Evolutionary conservation across 2,888 invertebrate genomes (phyloP), one percentile per base, ranked within the genome.

Genomic region (Eutolmus rufibarbis): DNA sequence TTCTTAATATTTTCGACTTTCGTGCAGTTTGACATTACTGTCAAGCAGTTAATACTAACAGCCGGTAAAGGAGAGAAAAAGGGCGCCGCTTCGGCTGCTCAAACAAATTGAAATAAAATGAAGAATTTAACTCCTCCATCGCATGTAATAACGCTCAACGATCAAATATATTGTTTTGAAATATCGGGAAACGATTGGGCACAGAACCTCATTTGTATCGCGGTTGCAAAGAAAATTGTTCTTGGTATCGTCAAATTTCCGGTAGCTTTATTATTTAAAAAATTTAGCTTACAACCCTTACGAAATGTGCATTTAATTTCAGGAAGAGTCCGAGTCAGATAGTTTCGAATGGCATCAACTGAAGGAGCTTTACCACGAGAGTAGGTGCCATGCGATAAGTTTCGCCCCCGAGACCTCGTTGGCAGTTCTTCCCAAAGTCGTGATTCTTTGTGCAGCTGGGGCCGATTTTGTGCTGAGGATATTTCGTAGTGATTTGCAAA

Each of bases 161-260:
- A 94, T 28, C 93, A 94, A 91, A 94, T 95, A 76, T 92, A 93
- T 76, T 93, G 92, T 87, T 94, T 95, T 34, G 94, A 94, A 90
- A 94, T 95, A 88, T 95, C 95, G 19, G 94, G 94, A 1, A 95
- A 93, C 89, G 95, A 95, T 90, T 95, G 95, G 93, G 95, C 95
- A 1, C 94, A 94, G 89, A 94, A 95, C 91, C 91, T 95, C 77
- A 91, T 95, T 87, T 94, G 95, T 84, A 93, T 95, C 76, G 95
- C 94, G 0, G 93, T 95, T 82, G 91, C 93, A 74, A 93, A 94
- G 66, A 94, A 94, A 91, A 93, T 95, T 43, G 91, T 94, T 16
- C 91, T 95, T 23, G 94, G 94, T 5, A 92, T 94, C 78, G 90
- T 95, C 5, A 93, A 93, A 89, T 93, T 95, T 91, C 94, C 94